Base-by-base conservation (phyloP, 2,113 vertebrate genomes). In the Lathamus discolor region DNA sequence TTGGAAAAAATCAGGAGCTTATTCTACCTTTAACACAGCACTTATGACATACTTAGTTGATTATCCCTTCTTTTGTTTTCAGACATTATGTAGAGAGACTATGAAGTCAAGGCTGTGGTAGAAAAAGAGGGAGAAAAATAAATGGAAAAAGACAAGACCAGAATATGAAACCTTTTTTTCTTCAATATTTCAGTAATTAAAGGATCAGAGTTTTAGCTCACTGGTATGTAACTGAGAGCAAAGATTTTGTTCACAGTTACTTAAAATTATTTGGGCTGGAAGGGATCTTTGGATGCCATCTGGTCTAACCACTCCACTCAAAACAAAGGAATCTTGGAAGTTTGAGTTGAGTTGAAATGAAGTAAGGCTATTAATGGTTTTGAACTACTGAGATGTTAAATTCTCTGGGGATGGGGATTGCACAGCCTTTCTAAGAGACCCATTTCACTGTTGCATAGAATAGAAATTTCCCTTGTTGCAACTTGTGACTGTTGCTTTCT, bases 71-170 rank as follows among this genome's bases (percentile, higher is more conserved):
- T 70, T 41, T 10, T 48, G 10, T 39, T 84, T 83, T 69, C 27
- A 88, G 33, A 68, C 4, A 20, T 10, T 63, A 76, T n/a, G 14
- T 16, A 39, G 23, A 33, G 12, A 62, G 18, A 55, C 14, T 25
- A 20, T 43, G 17, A 85, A 67, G 4, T 55, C 10, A 61, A 12
- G 4, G 22, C 0, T 72, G 7, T 8, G 0, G 1, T 8, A 33
- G 22, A 16, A 44, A 81, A 69, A 73, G 67, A 51, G 3, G 9
- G 19, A 55, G 39, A n/a, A 61, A 73, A 46, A 73, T 24, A 61
- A 35, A 12, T 29, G 35, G 8, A 24, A 39, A 76, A 73, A 76
- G 27, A 31, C 49, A 51, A 61, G 19, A 43, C 3, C 14, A 41
- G 19, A 13, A 1, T 13, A 28, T 22, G 23, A 83, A 73, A 63